Base-by-base conservation (phyloP, 2,113 vertebrate species). In the Misgurnus anguillicaudatus region DNA sequence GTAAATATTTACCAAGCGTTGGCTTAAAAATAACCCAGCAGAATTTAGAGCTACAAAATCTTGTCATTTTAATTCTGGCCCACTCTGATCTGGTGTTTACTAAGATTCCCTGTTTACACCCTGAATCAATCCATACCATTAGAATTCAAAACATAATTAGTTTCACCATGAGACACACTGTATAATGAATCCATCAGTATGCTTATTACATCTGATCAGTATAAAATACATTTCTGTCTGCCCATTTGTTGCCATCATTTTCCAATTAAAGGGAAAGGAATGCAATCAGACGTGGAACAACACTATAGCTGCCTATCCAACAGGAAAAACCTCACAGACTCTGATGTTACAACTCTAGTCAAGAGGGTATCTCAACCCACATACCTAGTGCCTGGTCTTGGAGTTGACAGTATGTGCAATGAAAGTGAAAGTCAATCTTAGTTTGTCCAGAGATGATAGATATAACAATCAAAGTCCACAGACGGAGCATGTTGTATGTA, bases 111-210 rank as follows among this genome's bases (percentile, higher is more conserved):
- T 38, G 16, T 57, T 73, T 77, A 38, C 61, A 10, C 73, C 5
- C 65, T 21, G 61, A 77, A 61, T 69, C 42, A 78, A 17, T 51
- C 6, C 68, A 72, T 55, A 78, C 17, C n/a, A 10, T 38, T 36
- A 6, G 38, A 14, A 48, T 58, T 86, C 51, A 67, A 68, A 68
- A 31, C 63, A 48, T 81, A 83, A 86, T 83, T 82, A 77, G 9
- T 58, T 75, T 63, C 39, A 70, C 64, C 66, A 60, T 17, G 10
- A 66, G 71, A 74, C 39, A 16, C 47, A 58, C 19, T 77, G 42
- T 19, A 65, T 79, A 73, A 75, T 75, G 55, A 70, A 75, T 60
- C 39, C 71, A 78, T 78, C 75, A 84, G 47, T 11, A 62, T 61
- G 77, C 55, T 71, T 42, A 67, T 76, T 68, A 75, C 57, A 60